phyloP scores from a whole-genome alignment of 1,140 invertebrate genomes.

The Aphelenchoides fujianensis region DNA sequence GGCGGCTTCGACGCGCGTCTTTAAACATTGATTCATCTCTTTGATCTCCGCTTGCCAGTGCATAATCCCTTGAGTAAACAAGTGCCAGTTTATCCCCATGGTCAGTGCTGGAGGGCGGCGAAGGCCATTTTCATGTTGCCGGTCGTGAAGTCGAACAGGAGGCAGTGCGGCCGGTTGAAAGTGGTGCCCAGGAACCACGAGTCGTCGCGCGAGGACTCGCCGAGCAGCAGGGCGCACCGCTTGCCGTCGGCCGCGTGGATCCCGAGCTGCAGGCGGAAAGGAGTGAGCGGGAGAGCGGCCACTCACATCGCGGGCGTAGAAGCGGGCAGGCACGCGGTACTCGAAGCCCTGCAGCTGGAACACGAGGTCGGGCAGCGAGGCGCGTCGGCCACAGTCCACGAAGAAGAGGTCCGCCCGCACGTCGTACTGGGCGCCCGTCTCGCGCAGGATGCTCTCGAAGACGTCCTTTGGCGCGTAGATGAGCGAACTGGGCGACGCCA shows the following conservation, averaged over 20 bases:
- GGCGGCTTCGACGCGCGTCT: neutral
- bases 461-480: neutral
- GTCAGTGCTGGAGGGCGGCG: neutral
- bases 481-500: neutral
- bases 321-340: neutral
- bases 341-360: conserved; percentile 1
- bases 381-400: neutral
- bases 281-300: too few species aligned
- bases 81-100: too few species aligned
- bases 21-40: neutral
- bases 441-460: neutral
- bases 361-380: neutral
- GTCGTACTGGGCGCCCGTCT: neutral
- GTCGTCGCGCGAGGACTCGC: neutral
- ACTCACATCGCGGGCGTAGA: neutral
- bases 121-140: neutral
- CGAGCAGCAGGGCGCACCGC: neutral
- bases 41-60: neutral
- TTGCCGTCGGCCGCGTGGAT: neutral
- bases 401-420: neutral
- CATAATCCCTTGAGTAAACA: conserved; percentile 1
- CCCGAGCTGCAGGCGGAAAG: neutral
- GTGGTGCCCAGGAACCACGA: conserved; percentile 6
- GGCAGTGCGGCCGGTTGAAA: conserved; percentile 3
- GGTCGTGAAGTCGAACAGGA: conserved; percentile 11